These are phyloP conservation scores for Drosophila niveifrons DNA, from an alignment of 2,888 invertebrate species.

Conservation along the genomic window DNA sequence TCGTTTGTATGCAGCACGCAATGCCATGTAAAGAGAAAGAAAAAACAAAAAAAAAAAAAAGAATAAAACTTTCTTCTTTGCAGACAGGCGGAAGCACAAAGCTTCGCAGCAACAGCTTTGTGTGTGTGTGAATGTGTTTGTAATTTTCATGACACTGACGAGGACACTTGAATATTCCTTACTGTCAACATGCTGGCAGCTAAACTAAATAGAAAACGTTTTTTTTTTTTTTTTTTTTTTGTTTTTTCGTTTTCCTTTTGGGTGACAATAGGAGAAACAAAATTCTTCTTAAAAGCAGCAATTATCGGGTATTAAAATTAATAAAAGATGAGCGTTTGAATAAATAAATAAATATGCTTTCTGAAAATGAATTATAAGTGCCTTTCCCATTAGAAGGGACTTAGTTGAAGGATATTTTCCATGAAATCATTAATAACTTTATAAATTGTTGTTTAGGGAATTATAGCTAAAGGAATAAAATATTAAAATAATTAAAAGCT, in stretches of 20 bases:
- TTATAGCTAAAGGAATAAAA: not conserved
- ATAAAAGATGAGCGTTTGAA: conserved; percentile 8
- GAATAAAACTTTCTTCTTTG: conserved; percentile 13
- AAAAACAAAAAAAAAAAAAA: not conserved
- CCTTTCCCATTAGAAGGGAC: too few relatives aligned
- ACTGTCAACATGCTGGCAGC: conserved; percentile 43
- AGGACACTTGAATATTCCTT: conserved; percentile 38
- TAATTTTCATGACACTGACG: conserved; percentile 41
- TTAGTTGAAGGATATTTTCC: too few relatives aligned
- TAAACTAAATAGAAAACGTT: conserved; percentile 25
- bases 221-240: conserved; percentile 14
- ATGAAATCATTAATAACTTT: too few relatives aligned
- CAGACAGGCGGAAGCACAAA: conserved; percentile 35
- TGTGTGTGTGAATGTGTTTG: conserved; percentile 4
- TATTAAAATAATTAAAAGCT: not conserved
- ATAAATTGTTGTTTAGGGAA: too few relatives aligned
- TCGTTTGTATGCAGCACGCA: conserved; percentile 71
- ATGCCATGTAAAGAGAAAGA: conserved; percentile 27
- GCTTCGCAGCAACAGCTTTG: conserved; percentile 5
- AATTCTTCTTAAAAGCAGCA: conserved; percentile 11
- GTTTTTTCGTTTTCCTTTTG: not conserved
- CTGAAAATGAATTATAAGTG: not conserved
- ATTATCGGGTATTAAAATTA: conserved; percentile 32
- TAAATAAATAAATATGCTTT: conserved; percentile 2
- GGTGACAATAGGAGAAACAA: not conserved